phyloP scores from a whole-genome alignment of 2,888 invertebrate species.

The Belgica antarctica region DNA sequence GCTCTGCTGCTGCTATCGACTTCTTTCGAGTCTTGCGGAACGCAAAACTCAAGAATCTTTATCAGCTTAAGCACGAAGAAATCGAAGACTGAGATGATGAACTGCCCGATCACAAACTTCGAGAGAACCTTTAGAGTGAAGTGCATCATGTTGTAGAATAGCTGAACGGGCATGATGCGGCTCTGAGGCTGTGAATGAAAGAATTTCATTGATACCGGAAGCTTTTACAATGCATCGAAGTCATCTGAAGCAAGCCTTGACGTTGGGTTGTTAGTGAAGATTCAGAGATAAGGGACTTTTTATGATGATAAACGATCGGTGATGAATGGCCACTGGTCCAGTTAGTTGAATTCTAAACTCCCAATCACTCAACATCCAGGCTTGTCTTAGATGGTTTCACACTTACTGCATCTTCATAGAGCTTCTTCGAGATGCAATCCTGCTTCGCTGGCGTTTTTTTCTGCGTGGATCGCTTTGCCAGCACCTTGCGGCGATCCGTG shows the following conservation, averaged over 20 bases:
- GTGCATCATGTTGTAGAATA: neutral
- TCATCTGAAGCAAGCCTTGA: too few species aligned
- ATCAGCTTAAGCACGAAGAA: conserved; percentile 5
- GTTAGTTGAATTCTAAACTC: too few species aligned
- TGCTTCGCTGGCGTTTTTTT: neutral
- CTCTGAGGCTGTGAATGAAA: conserved; percentile 20
- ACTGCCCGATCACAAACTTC: conserved; percentile 9
- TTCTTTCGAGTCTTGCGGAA: neutral
- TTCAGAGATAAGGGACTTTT: too few species aligned
- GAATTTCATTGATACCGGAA: too few species aligned
- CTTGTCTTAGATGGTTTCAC: neutral
- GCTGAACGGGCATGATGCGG: neutral
- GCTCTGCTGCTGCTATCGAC: neutral
- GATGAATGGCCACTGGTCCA: too few species aligned
- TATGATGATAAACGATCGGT: too few species aligned
- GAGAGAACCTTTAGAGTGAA: neutral
- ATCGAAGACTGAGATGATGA: neutral
- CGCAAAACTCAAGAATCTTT: conserved; percentile 6
- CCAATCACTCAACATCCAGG: too few species aligned
- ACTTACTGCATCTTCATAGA: neutral
- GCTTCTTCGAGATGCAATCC: neutral
- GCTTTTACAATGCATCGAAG: too few species aligned
- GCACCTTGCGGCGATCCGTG: neutral
- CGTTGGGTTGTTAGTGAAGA: too few species aligned
- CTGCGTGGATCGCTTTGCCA: too few species aligned